Conservation (phyloP, 2,888 invertebrate genomes). For the Xylocampa areola region DNA sequence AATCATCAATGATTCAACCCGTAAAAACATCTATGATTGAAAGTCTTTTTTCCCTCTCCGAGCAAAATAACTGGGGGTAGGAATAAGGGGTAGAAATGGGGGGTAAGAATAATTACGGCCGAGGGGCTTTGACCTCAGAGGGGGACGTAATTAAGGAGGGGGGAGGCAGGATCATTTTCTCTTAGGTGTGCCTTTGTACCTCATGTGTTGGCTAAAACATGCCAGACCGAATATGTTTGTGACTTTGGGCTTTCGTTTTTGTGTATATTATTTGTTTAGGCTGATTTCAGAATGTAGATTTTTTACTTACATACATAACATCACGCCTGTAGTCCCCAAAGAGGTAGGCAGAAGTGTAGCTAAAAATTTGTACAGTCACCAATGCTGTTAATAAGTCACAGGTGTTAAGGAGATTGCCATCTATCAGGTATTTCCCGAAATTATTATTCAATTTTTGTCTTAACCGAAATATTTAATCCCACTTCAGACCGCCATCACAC, state of each 20-base stretch:
- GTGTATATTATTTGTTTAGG: conserved; percentile 1
- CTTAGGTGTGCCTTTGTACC: conserved; percentile 63
- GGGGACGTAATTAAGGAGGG: conserved; percentile 73
- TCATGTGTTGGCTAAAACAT: conserved; percentile 29
- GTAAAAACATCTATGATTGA: conserved; percentile 68
- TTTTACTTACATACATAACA: no score
- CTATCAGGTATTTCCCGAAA: no score
- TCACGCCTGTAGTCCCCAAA: no score
- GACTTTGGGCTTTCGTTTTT: conserved; percentile 2
- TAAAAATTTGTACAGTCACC: no score
- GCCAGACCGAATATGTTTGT: conserved; percentile 29
- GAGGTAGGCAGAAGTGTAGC: no score
- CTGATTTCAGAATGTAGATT: conserved; percentile 1
- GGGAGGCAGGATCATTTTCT: conserved; percentile 64
- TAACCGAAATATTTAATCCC: no score
- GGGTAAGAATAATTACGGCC: conserved; percentile 76
- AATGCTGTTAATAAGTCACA: no score
- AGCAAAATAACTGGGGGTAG: conserved; percentile 53
- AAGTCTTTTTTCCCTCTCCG: conserved; percentile 59
- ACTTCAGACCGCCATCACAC: no score
- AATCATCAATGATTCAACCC: conserved; percentile 52
- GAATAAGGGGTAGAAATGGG: conserved; percentile 48
- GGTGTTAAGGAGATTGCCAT: no score
- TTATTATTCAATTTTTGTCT: no score
- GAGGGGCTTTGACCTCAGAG: conserved; percentile 64